Percentiles rank a stretch among this genome's conserved stretches.
Conservation (phyloP, 2,797 vertebrate genomes). For the Pipistrellus kuhlii region DNA sequence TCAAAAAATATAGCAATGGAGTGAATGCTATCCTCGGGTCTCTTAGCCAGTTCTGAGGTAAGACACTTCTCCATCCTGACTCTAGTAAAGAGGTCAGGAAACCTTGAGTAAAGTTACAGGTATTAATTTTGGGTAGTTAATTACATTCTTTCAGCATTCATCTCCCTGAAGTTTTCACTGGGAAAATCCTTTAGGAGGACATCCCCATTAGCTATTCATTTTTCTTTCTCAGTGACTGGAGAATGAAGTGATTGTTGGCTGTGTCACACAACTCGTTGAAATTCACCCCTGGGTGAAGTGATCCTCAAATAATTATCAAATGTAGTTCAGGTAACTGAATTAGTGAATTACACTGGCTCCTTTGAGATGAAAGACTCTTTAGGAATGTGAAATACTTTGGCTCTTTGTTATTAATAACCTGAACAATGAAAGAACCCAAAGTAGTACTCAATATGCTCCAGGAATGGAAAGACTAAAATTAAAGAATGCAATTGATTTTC, state of each 20-base stretch:
- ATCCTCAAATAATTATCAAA: conserved; percentile 85
- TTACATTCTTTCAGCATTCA: conserved; percentile 79
- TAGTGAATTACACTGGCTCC: conserved; percentile 82
- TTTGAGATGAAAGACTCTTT: conserved; percentile 83
- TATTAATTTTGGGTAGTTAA: conserved; percentile 83
- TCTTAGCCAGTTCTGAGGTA: conserved; percentile 40
- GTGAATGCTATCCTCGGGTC: neutral
- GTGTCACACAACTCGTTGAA: conserved; percentile 73
- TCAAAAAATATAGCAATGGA: neutral
- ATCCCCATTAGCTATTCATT: conserved; percentile 79
- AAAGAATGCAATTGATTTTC: conserved; percentile 79
- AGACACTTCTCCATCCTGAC: conserved; percentile 60
- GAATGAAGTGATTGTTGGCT: conserved; percentile 72
- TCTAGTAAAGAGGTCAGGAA: conserved; percentile 80
- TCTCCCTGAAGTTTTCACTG: conserved; percentile 79
- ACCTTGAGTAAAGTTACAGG: conserved; percentile 72
- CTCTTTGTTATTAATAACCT: conserved; percentile 83
- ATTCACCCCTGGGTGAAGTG: conserved; percentile 84
- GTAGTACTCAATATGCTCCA: conserved; percentile 73
- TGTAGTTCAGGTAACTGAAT: conserved; percentile 84
- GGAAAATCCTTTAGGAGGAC: conserved; percentile 80
- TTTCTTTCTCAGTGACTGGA: conserved; percentile 69
- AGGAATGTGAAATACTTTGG: conserved; percentile 78
- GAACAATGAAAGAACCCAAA: conserved; percentile 79
- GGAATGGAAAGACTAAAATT: conserved; percentile 74